Evolutionary conservation across 2,797 vertebrate genomes (phyloP), one percentile per base, ranked within the genome.

Genomic region (Sparidentex hasta): DNA sequence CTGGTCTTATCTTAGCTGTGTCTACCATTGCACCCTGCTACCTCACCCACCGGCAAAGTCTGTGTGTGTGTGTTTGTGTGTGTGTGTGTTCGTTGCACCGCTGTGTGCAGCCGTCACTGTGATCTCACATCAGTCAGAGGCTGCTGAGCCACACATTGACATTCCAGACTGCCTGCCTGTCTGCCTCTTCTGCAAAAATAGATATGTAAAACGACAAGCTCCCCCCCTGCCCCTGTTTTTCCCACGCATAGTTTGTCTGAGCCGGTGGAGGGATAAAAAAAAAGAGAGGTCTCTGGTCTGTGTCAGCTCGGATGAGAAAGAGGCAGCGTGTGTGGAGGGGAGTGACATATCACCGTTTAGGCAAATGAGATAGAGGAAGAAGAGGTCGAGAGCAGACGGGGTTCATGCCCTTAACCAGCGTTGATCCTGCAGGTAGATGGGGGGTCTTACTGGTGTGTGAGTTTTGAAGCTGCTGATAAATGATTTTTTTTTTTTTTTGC

Each of bases 171-270:
- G 89, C 90, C 84, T 87, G 75, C 77, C 78, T 73, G 83, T 85
- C 85, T 87, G 78, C 83, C 84, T 89, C 83, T 88, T 81, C 85
- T 87, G 89, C 90, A 91, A 92, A 95, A 94, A 95, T 94, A 94
- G 92, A 94, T 93, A 93, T 93, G 93, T 93, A 94, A 95, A 94
- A 92, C 83, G 81, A 90, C 90, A 90, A 93, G 87, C 82, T 76
- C 80, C 62, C 72, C 52, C 16, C 69, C 86, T 76, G 66, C 41
- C 27, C 56, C 56, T 8, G 18, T 64, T 90, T 93, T 93, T 93
- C 90, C 90, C 92, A 94, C 86, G 88, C 93, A 89, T 69, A 92
- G 91, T 90, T 92, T 89, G 74, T 90, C 86, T 90, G 88, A 87
- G 84, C 82, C 63, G 84, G 80, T 75, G 82, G 81, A 66, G 57